phyloP scores from a whole-genome alignment of 2,113 vertebrate species.

The Salvelinus sp. region DNA sequence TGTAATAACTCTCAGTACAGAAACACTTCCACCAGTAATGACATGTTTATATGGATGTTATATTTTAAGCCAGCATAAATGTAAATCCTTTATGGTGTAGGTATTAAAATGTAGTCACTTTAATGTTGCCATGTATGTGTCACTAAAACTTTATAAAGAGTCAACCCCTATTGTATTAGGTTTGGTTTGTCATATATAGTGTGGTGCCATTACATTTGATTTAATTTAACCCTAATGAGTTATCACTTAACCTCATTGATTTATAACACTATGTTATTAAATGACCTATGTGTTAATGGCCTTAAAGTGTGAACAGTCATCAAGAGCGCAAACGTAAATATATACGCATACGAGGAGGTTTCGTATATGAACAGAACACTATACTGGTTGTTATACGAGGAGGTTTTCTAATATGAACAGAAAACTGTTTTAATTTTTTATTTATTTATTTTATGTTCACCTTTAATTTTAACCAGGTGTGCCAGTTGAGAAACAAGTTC shows the following conservation, averaged over 20 bases:
- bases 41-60: constrained; percentile 43
- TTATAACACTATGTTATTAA: too few species aligned
- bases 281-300: too few species aligned
- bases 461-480: too few species aligned
- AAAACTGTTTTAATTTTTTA: too few species aligned
- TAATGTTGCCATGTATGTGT: constrained; percentile 56
- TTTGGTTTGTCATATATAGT: constrained; percentile 26
- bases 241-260: neutral
- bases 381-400: too few species aligned
- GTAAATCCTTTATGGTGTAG: constrained; percentile 64
- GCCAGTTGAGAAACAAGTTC: too few species aligned
- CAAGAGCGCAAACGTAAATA: too few species aligned
- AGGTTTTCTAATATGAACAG: too few species aligned
- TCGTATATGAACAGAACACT: too few species aligned
- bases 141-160: constrained; percentile 72
- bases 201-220: neutral
- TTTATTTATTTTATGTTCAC: too few species aligned
- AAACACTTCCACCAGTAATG: constrained; percentile 11
- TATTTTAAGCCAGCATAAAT: constrained; percentile 70
- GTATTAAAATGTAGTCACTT: constrained; percentile 75
- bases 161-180: constrained; percentile 38
- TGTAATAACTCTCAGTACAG: neutral
- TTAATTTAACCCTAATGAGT: neutral
- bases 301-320: too few species aligned
- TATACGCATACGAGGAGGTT: too few species aligned